Evolutionary conservation across 1,140 invertebrate species (phyloP).

Genomic region (Brachionus rotundiformis): DNA sequence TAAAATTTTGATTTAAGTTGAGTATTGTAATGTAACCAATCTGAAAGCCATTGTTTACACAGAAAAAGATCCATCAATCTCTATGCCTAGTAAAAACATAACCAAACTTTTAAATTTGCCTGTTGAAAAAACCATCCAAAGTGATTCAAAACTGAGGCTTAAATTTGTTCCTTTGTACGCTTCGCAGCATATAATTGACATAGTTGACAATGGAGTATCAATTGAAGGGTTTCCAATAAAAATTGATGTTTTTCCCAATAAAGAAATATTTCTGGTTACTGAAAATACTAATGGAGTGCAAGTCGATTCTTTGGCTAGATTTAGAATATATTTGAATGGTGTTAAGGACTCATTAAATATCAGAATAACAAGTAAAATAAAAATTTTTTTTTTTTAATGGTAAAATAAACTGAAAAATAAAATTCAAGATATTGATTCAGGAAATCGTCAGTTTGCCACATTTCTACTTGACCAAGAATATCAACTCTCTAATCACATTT

Average conservation of each 20-base stretch:
- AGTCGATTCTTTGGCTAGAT: not conserved
- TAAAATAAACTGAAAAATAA: too few relatives aligned
- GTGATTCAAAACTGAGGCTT: slow-evolving; percentile 3
- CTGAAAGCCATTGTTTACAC: slow-evolving; percentile 18
- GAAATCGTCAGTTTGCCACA: not conserved
- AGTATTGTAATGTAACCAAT: slow-evolving; percentile 25
- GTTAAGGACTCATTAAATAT: slow-evolving; percentile 20
- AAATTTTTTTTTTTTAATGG: too few relatives aligned
- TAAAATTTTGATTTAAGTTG: slow-evolving; percentile 4
- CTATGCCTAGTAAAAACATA: not conserved
- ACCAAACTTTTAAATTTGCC: slow-evolving; percentile 11
- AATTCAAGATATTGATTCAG: slow-evolving; percentile 27
- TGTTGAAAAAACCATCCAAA: slow-evolving; percentile 37
- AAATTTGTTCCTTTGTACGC: slow-evolving; percentile 28
- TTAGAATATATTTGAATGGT: slow-evolving; percentile 45
- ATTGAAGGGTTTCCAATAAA: slow-evolving; percentile 31
- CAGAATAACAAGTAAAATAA: slow-evolving; percentile 26
- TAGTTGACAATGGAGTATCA: not conserved
- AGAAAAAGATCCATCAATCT: not conserved
- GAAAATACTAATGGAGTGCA: slow-evolving; percentile 10
- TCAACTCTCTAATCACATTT: not conserved
- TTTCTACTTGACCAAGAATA: slow-evolving; percentile 27
- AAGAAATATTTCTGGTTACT: slow-evolving; percentile 26
- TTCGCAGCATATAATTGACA: not conserved
- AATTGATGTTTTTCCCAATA: slow-evolving; percentile 19